A percentile compares a stretch with the other conserved stretches of the same genome.
Conservation (phyloP, 2,113 vertebrate species). For the Pelvicachromis taeniatus region DNA sequence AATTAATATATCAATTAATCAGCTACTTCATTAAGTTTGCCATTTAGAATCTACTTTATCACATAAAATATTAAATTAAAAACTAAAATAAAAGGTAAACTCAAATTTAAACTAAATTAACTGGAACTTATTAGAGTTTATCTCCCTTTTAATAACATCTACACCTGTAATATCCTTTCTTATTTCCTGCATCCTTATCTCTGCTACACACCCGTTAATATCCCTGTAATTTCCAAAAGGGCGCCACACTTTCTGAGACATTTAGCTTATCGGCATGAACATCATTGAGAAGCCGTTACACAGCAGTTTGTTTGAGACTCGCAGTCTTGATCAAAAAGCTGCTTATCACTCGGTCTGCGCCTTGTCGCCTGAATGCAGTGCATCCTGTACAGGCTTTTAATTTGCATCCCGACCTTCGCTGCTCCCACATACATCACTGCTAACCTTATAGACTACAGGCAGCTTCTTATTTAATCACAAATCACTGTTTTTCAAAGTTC, state of each 20-base stretch:
- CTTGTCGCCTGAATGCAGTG: not conserved
- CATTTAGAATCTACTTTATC: not conserved
- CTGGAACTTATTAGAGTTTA: not conserved
- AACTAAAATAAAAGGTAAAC: not conserved
- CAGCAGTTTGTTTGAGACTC: not conserved
- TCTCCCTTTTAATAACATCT: not conserved
- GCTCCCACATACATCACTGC: not conserved
- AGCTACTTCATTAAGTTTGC: not conserved
- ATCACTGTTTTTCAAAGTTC: constrained; percentile 34
- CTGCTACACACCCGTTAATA: not conserved
- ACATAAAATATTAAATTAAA: not conserved
- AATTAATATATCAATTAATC: not conserved
- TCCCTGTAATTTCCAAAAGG: not conserved
- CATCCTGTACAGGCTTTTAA: not conserved
- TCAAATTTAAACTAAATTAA: not conserved
- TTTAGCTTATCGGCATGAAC: not conserved
- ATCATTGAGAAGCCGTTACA: not conserved
- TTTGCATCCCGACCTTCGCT: constrained; percentile 3
- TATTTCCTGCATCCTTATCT: not conserved
- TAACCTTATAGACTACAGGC: not conserved
- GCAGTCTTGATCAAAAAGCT: not conserved
- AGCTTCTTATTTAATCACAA: not conserved
- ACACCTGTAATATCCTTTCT: not conserved
- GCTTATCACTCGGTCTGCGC: not conserved
- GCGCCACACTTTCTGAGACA: not conserved